Evolutionary conservation across 2,888 invertebrate genomes (phyloP).

Genomic region (Strigamia transsilvanica): DNA sequence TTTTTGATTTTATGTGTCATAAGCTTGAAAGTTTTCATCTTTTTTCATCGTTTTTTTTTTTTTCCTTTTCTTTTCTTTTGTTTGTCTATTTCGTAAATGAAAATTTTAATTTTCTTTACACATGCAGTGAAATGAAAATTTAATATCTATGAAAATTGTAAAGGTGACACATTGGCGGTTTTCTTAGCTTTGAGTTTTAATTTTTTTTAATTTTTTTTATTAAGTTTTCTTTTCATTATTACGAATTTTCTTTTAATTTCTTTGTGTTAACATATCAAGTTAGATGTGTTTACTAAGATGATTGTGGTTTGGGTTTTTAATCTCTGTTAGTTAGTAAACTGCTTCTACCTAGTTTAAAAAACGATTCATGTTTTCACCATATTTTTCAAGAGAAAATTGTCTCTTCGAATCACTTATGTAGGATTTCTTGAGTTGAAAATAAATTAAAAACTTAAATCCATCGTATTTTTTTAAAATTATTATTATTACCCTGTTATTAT

Average conservation of each 20-base stretch:
- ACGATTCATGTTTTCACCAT: constrained; percentile 32
- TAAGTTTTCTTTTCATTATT: constrained; percentile 5
- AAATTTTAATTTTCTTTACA: constrained; percentile 12
- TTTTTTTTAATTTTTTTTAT: neutral
- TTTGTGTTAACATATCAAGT: neutral
- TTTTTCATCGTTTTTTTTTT: neutral
- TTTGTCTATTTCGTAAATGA: too few species aligned
- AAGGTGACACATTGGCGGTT: constrained; percentile 26
- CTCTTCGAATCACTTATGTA: constrained; percentile 46
- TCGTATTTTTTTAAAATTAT: too few species aligned
- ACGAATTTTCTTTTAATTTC: neutral
- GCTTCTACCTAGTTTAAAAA: constrained; percentile 33
- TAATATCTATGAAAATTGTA: constrained; percentile 7
- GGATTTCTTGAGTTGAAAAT: constrained; percentile 39
- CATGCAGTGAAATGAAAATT: constrained; percentile 34
- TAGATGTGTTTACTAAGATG: constrained; percentile 18
- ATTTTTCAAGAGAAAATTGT: constrained; percentile 36
- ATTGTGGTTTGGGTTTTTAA: constrained; percentile 30
- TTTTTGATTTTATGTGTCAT: neutral
- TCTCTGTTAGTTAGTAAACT: constrained; percentile 38
- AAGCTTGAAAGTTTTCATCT: neutral
- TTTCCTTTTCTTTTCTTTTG: neutral
- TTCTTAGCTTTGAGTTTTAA: neutral
- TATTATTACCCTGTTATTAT: too few species aligned
- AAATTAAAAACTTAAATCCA: neutral